Evolutionary conservation across 2,797 vertebrate genomes (phyloP).

Genomic region (Sphaeramia orbicularis): DNA sequence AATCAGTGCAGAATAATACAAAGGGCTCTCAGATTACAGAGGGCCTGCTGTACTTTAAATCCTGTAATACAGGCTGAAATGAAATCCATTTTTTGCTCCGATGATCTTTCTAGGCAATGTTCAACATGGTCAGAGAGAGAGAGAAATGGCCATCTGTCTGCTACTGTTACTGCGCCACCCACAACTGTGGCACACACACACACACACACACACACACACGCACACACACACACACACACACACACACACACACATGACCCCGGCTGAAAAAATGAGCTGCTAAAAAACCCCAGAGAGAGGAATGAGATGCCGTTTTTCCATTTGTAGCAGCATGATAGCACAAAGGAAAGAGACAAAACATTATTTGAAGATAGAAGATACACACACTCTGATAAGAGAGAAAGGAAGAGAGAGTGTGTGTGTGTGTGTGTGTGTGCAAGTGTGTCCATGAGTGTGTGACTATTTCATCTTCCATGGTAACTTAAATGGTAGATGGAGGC

Average conservation of each 20-base stretch:
- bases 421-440: constrained; percentile 35
- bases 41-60: constrained; percentile 76
- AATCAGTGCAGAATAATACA: constrained; percentile 76
- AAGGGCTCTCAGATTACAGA: constrained; percentile 73
- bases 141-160: constrained; percentile 75
- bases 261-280: constrained; percentile 77
- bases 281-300: constrained; percentile 84
- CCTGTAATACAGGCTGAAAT: constrained; percentile 78
- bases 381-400: constrained; percentile 80
- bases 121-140: constrained; percentile 79
- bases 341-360: constrained; percentile 87
- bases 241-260: constrained; percentile 48
- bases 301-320: constrained; percentile 87
- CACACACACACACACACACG: constrained; percentile 38
- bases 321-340: constrained; percentile 86
- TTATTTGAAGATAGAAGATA: constrained; percentile 89
- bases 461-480: constrained; percentile 75
- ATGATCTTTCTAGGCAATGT: constrained; percentile 82
- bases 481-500: constrained; percentile 75
- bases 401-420: constrained; percentile 44
- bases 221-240: constrained; percentile 30
- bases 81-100: constrained; percentile 84
- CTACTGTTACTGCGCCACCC: constrained; percentile 70
- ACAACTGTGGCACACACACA: too few species aligned
- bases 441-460: too few species aligned